Evolutionary conservation across 2,797 vertebrate species (phyloP).

Genomic region (Nasua narica): DNA sequence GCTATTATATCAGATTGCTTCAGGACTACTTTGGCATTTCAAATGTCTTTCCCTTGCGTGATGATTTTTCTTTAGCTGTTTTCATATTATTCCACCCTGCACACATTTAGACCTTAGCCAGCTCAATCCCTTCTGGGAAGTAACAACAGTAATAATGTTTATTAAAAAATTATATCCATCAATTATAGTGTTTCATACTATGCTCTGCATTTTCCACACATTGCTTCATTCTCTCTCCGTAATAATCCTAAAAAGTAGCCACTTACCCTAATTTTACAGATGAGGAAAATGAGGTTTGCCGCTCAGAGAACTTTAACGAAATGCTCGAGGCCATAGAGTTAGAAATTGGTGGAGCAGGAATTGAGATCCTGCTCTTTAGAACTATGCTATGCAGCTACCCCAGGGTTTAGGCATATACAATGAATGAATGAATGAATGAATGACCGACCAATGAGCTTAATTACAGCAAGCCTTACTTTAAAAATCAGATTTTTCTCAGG

Average conservation of each 20-base stretch:
- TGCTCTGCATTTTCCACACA: not conserved
- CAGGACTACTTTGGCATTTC: constrained; percentile 46
- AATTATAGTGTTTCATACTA: not conserved
- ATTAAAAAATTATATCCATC: constrained; percentile 22
- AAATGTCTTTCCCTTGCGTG: constrained; percentile 13
- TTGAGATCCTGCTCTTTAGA: not conserved
- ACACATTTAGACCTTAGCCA: constrained; percentile 7
- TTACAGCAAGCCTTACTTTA: not conserved
- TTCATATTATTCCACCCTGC: constrained; percentile 40
- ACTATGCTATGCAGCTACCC: not conserved
- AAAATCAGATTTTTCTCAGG: not conserved
- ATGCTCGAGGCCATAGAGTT: not conserved
- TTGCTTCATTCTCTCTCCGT: constrained; percentile 9
- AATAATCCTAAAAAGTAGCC: not conserved
- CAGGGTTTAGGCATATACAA: not conserved
- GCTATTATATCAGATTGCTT: not conserved
- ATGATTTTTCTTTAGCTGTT: constrained; percentile 45
- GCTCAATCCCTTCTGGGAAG: constrained; percentile 32
- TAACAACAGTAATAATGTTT: not conserved
- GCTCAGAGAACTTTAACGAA: not conserved
- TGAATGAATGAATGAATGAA: not conserved
- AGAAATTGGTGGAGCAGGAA: not conserved
- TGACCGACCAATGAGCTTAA: not conserved
- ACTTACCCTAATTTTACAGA: not conserved
- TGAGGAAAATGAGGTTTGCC: not conserved